Base-by-base conservation (phyloP, 2,113 vertebrate genomes). In the Heptranchias perlo region DNA sequence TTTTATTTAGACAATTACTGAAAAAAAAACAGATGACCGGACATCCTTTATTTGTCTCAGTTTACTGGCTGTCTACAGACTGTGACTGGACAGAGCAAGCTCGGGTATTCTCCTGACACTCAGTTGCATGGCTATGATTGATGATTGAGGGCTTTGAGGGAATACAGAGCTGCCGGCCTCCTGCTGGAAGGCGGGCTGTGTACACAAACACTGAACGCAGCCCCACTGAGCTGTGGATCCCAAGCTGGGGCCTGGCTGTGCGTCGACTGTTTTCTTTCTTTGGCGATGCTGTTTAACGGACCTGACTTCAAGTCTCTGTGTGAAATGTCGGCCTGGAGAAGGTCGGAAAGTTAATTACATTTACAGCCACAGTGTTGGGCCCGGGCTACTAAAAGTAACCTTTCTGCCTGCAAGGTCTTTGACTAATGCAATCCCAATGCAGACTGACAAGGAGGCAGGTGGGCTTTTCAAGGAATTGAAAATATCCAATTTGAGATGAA, bases 61-160 rank as follows among this genome's bases (percentile, higher is more conserved):
- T 93, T n/a, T 93, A 58, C 52, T 61, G 87, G 28, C 87, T 91
- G 87, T 28, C 11, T 91, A 28, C 52, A 54, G 52, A 62, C 16
- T 21, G 39, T 93, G 89, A 82, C 35, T 39, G 58, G 35, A 28
- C 4, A 52, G 52, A 91, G 87, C 13, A 10, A 62, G 58, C 89
- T 10, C 13, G 89, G 21, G 35, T 93, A 39, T 93, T 39, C 89
- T 62, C 89, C 58, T 62, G 54, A 47, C 23, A n/a, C 35, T 93
- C 58, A 7, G 58, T 23, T 64, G 21, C 18, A 16, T 0, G 0
- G 89, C 35, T 18, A 39, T 93, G 89, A 93, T 93, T 93, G 58
- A 93, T 93, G 89, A 62, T 62, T 93, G 89, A 62, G 54, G 89
- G 35, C n/a, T 93, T 61, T 91, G 87, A 91, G 61, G 87, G 52